Percentiles rank a stretch among this genome's conserved stretches.
These are phyloP conservation scores for Axinella damicornis DNA, from an alignment of 37 sponge, comb jelly and placozoan species.

Conservation along the genomic window DNA sequence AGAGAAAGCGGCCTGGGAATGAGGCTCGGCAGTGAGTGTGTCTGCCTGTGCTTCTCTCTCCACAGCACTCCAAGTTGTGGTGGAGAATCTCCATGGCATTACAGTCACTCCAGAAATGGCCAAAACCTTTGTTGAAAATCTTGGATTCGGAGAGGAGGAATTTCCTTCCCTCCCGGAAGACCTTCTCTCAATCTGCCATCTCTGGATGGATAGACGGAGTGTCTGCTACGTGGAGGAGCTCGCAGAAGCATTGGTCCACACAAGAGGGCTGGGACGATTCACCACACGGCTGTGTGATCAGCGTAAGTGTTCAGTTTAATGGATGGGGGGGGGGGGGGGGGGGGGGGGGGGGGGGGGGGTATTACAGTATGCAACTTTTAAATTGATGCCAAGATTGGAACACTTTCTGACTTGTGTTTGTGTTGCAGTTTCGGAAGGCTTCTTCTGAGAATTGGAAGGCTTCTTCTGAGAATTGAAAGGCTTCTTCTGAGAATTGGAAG, in stretches of 20 bases:
- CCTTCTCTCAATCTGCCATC: not conserved
- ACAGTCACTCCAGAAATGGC: not conserved
- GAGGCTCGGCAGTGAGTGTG: no score
- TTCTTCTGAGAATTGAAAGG: no score
- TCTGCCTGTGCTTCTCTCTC: no score
- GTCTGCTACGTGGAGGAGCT: slow-evolving; percentile 6
- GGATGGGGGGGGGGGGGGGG: no score
- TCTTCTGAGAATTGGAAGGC: no score
- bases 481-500: no score
- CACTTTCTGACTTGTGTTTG: no score
- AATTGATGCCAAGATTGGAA: no score
- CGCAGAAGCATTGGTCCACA: slow-evolving; percentile 22
- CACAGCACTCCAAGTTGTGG: not conserved
- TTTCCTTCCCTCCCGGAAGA: not conserved
- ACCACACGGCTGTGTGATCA: slow-evolving; percentile 2
- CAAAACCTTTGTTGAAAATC: not conserved
- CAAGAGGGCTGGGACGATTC: slow-evolving; percentile 2
- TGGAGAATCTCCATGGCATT: slow-evolving; percentile 7
- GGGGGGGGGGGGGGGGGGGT: no score
- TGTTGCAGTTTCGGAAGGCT: no score
- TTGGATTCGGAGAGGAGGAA: not conserved
- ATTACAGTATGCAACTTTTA: no score
- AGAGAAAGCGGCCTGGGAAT: no score
- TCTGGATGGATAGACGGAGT: not conserved
- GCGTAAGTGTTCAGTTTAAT: not conserved